phyloP scores from a whole-genome alignment of 2,888 invertebrate genomes.

The Orthosia cruda region DNA sequence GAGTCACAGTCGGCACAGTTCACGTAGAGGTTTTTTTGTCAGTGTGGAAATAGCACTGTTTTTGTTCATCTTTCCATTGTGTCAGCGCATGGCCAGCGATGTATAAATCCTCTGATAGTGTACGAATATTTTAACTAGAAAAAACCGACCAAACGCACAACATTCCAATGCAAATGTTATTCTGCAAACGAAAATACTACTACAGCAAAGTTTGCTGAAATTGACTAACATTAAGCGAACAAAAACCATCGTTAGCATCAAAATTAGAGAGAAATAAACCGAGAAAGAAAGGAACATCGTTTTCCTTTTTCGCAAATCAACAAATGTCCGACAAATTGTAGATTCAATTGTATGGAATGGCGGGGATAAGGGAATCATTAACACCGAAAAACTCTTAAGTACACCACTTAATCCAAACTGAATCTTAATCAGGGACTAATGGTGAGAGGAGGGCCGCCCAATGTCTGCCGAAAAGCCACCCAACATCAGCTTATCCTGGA shows the following conservation, averaged over 20 bases:
- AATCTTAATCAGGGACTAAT: slow-evolving; percentile 84
- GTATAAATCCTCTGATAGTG: slow-evolving; percentile 88
- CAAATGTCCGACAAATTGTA: slow-evolving; percentile 66
- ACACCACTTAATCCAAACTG: slow-evolving; percentile 79
- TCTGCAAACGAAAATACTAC: slow-evolving; percentile 47
- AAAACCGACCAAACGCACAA: slow-evolving; percentile 74
- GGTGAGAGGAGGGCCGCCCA: slow-evolving; percentile 69
- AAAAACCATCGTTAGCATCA: slow-evolving; percentile 20
- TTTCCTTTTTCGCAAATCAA: slow-evolving; percentile 59
- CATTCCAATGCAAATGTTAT: slow-evolving; percentile 74
- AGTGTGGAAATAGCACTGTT: slow-evolving; percentile 80
- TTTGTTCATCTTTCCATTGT: slow-evolving; percentile 88
- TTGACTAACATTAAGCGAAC: slow-evolving; percentile 34
- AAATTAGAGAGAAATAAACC: slow-evolving; percentile 36
- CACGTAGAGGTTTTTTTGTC: slow-evolving; percentile 73
- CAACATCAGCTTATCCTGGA: slow-evolving; percentile 60
- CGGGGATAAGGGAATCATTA: slow-evolving; percentile 81
- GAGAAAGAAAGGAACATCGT: slow-evolving; percentile 36
- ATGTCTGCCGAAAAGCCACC: slow-evolving; percentile 60
- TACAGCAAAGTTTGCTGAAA: slow-evolving; percentile 16
- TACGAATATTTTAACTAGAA: slow-evolving; percentile 85
- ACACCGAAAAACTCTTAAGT: slow-evolving; percentile 79
- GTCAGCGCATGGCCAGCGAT: slow-evolving; percentile 83
- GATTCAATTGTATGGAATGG: slow-evolving; percentile 71
- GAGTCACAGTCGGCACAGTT: slow-evolving; percentile 66